These are phyloP conservation scores for Nycticryphes semicollaris DNA, from an alignment of 2,113 vertebrate species.

Conservation along the genomic window DNA sequence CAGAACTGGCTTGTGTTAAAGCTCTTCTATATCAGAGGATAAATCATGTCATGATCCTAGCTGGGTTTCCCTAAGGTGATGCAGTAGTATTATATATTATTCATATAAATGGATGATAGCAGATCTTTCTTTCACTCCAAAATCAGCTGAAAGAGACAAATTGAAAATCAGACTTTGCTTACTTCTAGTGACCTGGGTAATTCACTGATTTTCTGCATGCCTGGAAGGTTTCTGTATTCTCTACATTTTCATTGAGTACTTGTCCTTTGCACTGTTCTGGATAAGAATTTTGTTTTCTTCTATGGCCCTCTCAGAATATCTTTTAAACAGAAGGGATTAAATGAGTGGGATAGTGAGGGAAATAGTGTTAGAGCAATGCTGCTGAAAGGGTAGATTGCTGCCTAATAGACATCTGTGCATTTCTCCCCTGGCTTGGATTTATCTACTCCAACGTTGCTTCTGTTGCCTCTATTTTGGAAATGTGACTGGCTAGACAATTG, in stretches of 20 bases:
- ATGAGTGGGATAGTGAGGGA: not conserved
- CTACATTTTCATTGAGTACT: not conserved
- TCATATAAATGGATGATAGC: not conserved
- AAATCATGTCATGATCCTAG: not conserved
- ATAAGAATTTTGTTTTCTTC: not conserved
- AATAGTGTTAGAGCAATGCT: not conserved
- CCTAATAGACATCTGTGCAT: not conserved
- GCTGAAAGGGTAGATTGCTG: not conserved
- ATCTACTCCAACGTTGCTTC: not conserved
- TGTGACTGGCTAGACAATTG: not conserved
- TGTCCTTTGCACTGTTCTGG: not conserved
- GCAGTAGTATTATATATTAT: not conserved
- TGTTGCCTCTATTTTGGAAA: not conserved
- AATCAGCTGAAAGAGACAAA: not conserved
- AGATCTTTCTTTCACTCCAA: not conserved
- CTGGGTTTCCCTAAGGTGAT: not conserved
- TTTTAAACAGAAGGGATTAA: not conserved
- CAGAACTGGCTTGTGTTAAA: not conserved
- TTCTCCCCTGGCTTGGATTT: not conserved
- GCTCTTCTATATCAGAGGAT: not conserved
- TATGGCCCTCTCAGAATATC: rapidly evolving
- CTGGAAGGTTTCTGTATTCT: not conserved
- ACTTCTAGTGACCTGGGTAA: not conserved
- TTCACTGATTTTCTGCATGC: not conserved
- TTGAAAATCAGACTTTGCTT: not conserved